Percentiles rank a stretch among this genome's conserved stretches.
Conservation (phyloP, 2,113 vertebrate genomes). For the Rattus norvegicus region DNA sequence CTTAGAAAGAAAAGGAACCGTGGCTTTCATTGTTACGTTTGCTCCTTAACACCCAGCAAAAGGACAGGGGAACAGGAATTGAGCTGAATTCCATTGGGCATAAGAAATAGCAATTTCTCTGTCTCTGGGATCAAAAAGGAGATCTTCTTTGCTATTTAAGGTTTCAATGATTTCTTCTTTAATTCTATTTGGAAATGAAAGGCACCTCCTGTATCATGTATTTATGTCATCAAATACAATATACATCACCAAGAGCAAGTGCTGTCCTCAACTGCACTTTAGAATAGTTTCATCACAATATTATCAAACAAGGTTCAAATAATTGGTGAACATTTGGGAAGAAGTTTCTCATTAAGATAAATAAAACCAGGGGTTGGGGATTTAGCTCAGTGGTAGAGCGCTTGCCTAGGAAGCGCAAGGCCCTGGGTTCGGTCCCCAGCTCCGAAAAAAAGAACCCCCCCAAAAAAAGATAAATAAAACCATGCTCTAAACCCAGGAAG, state of each 20-base stretch:
- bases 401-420: too few species aligned
- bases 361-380: too few species aligned
- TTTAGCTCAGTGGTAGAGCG: too few species aligned
- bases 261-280: neutral
- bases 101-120: slow-evolving; percentile 10
- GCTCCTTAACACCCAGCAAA: neutral
- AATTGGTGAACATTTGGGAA: neutral
- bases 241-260: slow-evolving; percentile 11
- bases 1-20: neutral
- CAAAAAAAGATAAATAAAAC: slow-evolving; percentile 43
- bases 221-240: neutral
- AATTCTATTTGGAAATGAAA: slow-evolving; percentile 13
- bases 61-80: neutral
- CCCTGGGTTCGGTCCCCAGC: too few species aligned
- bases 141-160: neutral
- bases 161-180: neutral
- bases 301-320: neutral
- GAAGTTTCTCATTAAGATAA: slow-evolving; percentile 35
- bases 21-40: neutral
- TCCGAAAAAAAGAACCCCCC: too few species aligned
- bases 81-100: neutral
- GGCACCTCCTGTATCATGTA: neutral
- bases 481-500: too few species aligned
- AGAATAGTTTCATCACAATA: neutral
- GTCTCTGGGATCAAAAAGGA: neutral